phyloP scores from a whole-genome alignment of 2,888 invertebrate genomes.

The Tenthredo mesomela region DNA sequence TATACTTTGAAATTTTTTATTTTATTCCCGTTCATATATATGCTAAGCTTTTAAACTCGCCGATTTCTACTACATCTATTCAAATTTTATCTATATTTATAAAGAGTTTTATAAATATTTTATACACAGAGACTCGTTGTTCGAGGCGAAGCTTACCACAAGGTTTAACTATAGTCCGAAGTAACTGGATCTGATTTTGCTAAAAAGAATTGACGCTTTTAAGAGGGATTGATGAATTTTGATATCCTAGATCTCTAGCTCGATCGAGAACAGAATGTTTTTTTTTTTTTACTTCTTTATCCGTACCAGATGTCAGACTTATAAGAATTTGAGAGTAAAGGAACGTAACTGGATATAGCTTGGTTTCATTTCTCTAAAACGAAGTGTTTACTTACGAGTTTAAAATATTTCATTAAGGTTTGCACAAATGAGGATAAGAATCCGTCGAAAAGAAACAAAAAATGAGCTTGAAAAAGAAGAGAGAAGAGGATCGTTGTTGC shows the following conservation, averaged over 20 bases:
- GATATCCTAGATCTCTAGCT: not conserved
- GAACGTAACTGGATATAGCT: not conserved
- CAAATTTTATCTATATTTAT: not conserved
- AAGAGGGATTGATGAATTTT: not conserved
- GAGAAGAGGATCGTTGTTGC: slow-evolving; percentile 3
- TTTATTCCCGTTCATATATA: not conserved
- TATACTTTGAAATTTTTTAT: slow-evolving; percentile 4
- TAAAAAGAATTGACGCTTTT: not conserved
- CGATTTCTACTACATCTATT: not conserved
- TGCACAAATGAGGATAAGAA: not conserved
- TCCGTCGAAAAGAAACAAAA: not conserved
- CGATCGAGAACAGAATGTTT: not conserved
- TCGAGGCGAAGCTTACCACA: not conserved
- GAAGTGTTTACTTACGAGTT: not conserved
- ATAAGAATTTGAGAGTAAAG: not conserved
- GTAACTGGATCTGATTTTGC: not conserved
- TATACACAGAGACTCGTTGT: not conserved
- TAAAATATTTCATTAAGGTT: slow-evolving; percentile 18
- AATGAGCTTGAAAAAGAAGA: not conserved
- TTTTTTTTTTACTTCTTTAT: not conserved
- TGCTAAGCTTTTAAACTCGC: not conserved
- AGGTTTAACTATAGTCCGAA: not conserved
- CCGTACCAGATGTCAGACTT: not conserved
- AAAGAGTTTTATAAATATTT: not conserved
- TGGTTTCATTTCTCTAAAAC: not conserved